These are phyloP conservation scores for Gnathonemus echidnorhynchus DNA, from an alignment of 2,113 vertebrate genomes.

Conservation along the genomic window DNA sequence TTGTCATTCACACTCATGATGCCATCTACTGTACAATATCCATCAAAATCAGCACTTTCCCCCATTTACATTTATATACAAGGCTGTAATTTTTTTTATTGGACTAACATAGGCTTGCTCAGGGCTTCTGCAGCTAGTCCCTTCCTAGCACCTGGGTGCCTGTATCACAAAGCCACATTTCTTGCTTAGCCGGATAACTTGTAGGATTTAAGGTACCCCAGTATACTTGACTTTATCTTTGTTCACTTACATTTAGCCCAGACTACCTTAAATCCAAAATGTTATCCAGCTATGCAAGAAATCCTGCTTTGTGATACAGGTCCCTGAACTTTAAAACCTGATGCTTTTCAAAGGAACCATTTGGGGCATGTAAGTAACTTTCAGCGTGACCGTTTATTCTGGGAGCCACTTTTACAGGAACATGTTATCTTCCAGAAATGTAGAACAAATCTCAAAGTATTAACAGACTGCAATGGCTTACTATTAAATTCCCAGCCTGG, in stretches of 20 bases:
- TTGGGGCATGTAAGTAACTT: not conserved
- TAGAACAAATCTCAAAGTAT: not conserved
- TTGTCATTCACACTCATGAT: not conserved
- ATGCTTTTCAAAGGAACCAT: not conserved
- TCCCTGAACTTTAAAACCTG: not conserved
- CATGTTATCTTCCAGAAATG: not conserved
- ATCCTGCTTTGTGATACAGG: not conserved
- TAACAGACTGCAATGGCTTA: not conserved
- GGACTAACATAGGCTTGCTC: not conserved
- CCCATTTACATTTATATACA: not conserved
- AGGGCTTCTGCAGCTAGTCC: not conserved
- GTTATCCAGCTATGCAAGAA: not conserved
- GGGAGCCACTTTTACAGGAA: not conserved
- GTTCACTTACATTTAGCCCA: not conserved
- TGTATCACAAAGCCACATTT: not conserved
- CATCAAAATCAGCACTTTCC: not conserved
- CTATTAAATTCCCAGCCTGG: not conserved
- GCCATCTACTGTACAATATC: not conserved
- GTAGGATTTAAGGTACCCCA: not conserved
- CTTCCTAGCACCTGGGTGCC: not conserved
- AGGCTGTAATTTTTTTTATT: not conserved
- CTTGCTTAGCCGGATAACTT: not conserved
- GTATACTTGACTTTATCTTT: not conserved
- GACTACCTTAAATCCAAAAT: not conserved
- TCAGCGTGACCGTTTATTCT: not conserved